Evolutionary conservation across 2,113 vertebrate species (phyloP).

Genomic region (Rhynchopsitta pachyrhyncha): DNA sequence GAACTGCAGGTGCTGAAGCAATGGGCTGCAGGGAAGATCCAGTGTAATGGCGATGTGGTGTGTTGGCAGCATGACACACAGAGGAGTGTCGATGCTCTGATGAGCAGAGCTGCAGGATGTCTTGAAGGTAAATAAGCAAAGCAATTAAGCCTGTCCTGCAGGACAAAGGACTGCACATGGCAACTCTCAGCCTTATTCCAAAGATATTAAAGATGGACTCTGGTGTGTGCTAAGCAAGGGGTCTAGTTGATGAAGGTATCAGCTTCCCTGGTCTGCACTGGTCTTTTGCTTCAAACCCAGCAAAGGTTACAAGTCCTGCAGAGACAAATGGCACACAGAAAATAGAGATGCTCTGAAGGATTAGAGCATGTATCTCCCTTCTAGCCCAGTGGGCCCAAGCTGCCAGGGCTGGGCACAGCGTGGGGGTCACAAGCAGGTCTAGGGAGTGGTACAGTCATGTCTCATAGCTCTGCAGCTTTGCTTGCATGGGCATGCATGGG

Average conservation of each 20-base stretch:
- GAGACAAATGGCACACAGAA: neutral
- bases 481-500: rapidly evolving
- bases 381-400: neutral
- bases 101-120: neutral
- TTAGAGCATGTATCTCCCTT: neutral
- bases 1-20: neutral
- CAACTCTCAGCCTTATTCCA: neutral
- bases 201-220: neutral
- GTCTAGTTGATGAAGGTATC: neutral
- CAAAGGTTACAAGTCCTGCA: neutral
- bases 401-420: rapidly evolving
- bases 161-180: neutral
- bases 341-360: neutral
- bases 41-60: rapidly evolving
- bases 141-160: neutral
- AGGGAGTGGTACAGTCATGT: rapidly evolving
- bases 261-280: neutral
- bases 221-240: rapidly evolving
- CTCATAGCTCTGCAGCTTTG: neutral
- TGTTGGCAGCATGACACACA: neutral
- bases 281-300: neutral
- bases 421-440: neutral
- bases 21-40: neutral
- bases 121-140: neutral
- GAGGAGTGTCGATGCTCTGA: neutral